A percentile compares a stretch with the other conserved stretches of the same genome.
phyloP scores from a whole-genome alignment of 2,797 vertebrate species.

The Anas flavirostris region DNA sequence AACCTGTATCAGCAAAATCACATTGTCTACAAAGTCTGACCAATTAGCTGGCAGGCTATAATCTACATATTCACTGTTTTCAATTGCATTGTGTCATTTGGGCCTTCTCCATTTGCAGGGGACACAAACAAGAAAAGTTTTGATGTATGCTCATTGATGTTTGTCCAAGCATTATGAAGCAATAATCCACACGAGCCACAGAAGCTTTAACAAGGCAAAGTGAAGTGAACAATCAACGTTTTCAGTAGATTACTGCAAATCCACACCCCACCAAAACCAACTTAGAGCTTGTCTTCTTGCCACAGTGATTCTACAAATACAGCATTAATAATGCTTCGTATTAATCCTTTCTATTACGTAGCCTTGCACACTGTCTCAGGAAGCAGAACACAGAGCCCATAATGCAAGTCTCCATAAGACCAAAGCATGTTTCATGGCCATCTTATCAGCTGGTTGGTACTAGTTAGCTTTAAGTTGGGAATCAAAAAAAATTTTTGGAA shows the following conservation, averaged over 20 bases:
- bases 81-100: not conserved
- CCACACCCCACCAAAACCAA: slow-evolving; percentile 37
- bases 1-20: slow-evolving; percentile 42
- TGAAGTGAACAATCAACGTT: slow-evolving; percentile 38
- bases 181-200: slow-evolving; percentile 56
- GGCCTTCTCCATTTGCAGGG: slow-evolving; percentile 10
- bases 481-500: not conserved
- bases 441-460: not conserved
- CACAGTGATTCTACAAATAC: slow-evolving; percentile 47
- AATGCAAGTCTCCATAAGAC: not conserved
- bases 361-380: slow-evolving; percentile 1
- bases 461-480: not conserved
- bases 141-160: slow-evolving; percentile 11
- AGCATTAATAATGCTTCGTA: slow-evolving; percentile 24
- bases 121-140: slow-evolving; percentile 1
- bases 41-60: not conserved
- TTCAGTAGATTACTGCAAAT: slow-evolving; percentile 49
- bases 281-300: slow-evolving; percentile 49
- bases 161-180: slow-evolving; percentile 36
- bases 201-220: slow-evolving; percentile 46
- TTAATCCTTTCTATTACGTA: slow-evolving; percentile 37
- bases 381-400: not conserved
- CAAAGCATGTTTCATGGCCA: not conserved
- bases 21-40: not conserved
- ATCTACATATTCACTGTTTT: not conserved